Percentiles rank a stretch among this genome's conserved stretches.
Evolutionary conservation across 2,888 invertebrate genomes (phyloP).

Genomic region (Caenorhabditis becei): DNA sequence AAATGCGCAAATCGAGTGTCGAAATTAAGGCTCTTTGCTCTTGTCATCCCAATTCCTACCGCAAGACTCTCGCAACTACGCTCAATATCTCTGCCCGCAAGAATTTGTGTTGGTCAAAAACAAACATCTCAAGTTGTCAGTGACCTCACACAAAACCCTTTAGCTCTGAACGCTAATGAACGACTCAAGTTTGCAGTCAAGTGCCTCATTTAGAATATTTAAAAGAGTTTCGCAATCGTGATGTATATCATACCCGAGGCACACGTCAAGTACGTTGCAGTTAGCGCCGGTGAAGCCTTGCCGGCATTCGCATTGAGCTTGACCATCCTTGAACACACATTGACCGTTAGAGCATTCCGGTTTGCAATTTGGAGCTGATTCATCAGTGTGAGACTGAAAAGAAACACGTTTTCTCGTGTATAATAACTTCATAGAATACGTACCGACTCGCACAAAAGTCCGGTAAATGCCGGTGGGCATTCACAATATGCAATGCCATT

Average conservation of each 20-base stretch:
- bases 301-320: slow-evolving; percentile 69
- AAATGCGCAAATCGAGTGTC: slow-evolving; percentile 11
- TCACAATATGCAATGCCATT: slow-evolving; percentile 73
- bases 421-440: not conserved
- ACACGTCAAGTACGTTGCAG: slow-evolving; percentile 79
- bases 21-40: slow-evolving; percentile 25
- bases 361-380: slow-evolving; percentile 53
- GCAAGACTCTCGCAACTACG: slow-evolving; percentile 9
- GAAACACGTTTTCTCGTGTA: not conserved
- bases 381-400: slow-evolving; percentile 32
- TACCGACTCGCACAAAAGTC: slow-evolving; percentile 74
- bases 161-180: slow-evolving; percentile 22
- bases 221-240: slow-evolving; percentile 14
- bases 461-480: slow-evolving; percentile 71
- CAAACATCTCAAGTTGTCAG: slow-evolving; percentile 61
- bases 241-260: slow-evolving; percentile 71
- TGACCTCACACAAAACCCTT: slow-evolving; percentile 30
- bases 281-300: slow-evolving; percentile 79
- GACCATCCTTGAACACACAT: slow-evolving; percentile 62
- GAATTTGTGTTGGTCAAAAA: slow-evolving; percentile 32
- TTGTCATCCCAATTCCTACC: slow-evolving; percentile 20
- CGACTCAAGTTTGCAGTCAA: slow-evolving; percentile 41
- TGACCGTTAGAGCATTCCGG: slow-evolving; percentile 71
- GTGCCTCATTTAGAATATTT: slow-evolving; percentile 32
- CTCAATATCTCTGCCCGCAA: slow-evolving; percentile 27